Evolutionary conservation across 2,797 vertebrate genomes (phyloP), one percentile per base, ranked within the genome.

Genomic region (Malacoctenus gilli): DNA sequence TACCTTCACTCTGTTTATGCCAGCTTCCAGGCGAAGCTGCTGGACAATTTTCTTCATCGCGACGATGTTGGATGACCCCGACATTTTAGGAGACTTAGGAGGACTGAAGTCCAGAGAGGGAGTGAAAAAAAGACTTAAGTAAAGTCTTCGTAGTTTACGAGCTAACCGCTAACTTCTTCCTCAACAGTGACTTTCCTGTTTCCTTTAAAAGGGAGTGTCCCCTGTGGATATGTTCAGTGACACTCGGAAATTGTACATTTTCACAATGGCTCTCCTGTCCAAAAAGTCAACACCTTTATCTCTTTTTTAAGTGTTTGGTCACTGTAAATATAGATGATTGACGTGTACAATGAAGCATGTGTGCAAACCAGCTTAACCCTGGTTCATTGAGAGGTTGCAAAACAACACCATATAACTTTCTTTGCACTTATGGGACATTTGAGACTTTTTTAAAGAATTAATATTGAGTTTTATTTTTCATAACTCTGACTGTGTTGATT

Each of bases 41-140:
- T 95, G 93, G 43, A 97, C 95, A 25, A 95, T 79, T 51, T 98
- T 98, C 91, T 93, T 95, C 95, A 97, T 95, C 5, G 93, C 87
- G 21, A 87, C 85, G 52, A 94, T 89, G 85, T 89, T 98, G 47
- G 94, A 93, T 14, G 94, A 89, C 4, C 92, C 90, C 40, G 95
- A 97, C 96, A 97, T 97, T 32, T 2, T 65, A 22, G 1, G 2
- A 2, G 47, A 10, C 16, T 10, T 44, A 18, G 0, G 23, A 3
- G 4, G 14, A 25, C 7, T 30, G 12, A 2, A 18, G 25, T 20
- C 1, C n/a, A n/a, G n/a, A n/a, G n/a, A n/a, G n/a, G n/a, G n/a
- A n/a, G 5, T 19, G 3, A 7, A 19, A n/a, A 4, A 21, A 20
- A 36, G 15, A 4, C 8, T 23, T 23, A 8, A 23, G 22, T 4